phyloP scores from a whole-genome alignment of 2,113 vertebrate species.

The Gadus macrocephalus region DNA sequence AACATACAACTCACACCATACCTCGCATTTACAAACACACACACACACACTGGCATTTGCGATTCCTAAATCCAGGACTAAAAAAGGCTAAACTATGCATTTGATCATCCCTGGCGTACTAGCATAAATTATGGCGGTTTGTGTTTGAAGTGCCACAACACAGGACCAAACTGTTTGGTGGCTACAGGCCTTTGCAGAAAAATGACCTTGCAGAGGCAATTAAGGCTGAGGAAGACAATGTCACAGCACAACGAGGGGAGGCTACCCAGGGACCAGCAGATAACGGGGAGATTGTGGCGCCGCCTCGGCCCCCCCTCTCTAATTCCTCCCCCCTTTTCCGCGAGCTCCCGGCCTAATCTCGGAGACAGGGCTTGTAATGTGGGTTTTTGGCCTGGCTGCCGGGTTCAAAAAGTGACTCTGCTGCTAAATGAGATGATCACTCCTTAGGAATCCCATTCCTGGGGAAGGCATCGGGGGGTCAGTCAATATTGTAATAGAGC shows the following conservation, averaged over 20 bases:
- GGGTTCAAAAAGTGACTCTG: not conserved
- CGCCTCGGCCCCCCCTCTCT: slow-evolving; percentile 26
- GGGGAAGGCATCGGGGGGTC: slow-evolving; percentile 1
- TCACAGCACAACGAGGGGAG: slow-evolving; percentile 25
- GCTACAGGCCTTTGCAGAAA: slow-evolving; percentile 30
- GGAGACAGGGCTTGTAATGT: not conserved
- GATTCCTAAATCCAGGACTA: too few species aligned
- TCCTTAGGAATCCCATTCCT: slow-evolving; percentile 27
- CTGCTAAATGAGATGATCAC: slow-evolving; percentile 40
- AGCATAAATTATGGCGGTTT: too few species aligned
- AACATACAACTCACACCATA: too few species aligned
- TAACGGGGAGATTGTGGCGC: slow-evolving; percentile 13
- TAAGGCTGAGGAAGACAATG: slow-evolving; percentile 29
- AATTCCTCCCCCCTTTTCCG: slow-evolving; percentile 15
- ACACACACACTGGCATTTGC: too few species aligned
- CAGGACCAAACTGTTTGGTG: slow-evolving; percentile 32
- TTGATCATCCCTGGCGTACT: too few species aligned
- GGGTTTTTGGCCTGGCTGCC: not conserved
- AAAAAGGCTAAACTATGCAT: too few species aligned
- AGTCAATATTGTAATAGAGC: slow-evolving; percentile 38
- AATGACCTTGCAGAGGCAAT: slow-evolving; percentile 35
- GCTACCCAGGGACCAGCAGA: slow-evolving; percentile 29
- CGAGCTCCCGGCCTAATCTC: slow-evolving; percentile 22
- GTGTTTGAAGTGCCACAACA: not conserved
- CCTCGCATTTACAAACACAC: too few species aligned